phyloP scores from a whole-genome alignment of 2,113 vertebrate genomes.

The Sakesphorus luctuosus region DNA sequence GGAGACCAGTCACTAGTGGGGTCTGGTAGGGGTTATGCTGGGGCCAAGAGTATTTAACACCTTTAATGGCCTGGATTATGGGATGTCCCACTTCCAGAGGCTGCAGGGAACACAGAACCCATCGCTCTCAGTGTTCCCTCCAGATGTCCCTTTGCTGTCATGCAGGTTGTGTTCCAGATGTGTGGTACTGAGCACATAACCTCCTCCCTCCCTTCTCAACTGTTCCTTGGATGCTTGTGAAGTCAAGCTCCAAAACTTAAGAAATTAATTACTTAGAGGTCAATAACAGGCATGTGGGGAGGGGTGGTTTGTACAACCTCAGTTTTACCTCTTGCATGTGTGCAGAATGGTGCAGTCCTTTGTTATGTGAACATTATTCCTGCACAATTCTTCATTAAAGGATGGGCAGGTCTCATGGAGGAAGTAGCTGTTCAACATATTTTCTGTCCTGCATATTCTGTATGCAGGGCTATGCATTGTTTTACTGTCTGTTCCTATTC shows the following conservation, averaged over 20 bases:
- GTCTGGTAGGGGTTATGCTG: not conserved
- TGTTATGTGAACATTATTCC: not conserved
- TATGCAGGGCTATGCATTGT: not conserved
- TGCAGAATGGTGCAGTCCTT: not conserved
- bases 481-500: not conserved
- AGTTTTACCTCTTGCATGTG: not conserved
- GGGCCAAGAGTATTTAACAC: not conserved
- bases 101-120: not conserved
- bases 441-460: not conserved
- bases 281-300: fast-evolving
- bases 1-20: not conserved
- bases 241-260: not conserved
- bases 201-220: not conserved
- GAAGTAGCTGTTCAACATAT: not conserved
- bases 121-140: not conserved
- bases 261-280: not conserved
- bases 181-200: not conserved
- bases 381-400: not conserved
- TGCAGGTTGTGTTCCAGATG: not conserved
- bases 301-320: fast-evolving
- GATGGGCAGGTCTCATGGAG: not conserved
- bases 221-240: not conserved
- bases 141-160: not conserved
- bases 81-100: not conserved
- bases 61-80: not conserved